Evolutionary conservation across 2,888 invertebrate genomes (phyloP).

Genomic region (Pachycephus smyrnensis): DNA sequence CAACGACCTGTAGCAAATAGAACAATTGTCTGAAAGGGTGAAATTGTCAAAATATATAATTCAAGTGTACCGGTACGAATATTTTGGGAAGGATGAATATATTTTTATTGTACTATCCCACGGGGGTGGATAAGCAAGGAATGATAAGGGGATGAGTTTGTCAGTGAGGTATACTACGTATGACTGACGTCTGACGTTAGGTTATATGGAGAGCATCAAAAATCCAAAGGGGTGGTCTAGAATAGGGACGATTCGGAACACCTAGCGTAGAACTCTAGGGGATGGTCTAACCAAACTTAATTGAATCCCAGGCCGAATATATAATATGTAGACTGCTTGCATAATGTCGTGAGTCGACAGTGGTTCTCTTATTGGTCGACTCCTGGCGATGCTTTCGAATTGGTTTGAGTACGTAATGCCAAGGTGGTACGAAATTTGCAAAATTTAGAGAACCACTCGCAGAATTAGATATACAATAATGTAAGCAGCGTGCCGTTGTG

Average conservation of each 20-base stretch:
- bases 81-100: no score
- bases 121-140: no score
- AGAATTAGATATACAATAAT: conserved; percentile 68
- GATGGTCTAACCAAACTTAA: conserved; percentile 66
- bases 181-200: neutral
- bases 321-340: conserved; percentile 68
- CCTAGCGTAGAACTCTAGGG: conserved; percentile 35
- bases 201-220: neutral
- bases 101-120: no score
- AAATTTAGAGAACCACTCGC: conserved; percentile 63
- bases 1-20: neutral
- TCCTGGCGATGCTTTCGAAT: conserved; percentile 22
- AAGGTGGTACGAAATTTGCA: conserved; percentile 25
- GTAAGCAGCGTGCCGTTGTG: conserved; percentile 66
- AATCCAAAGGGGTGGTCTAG: neutral
- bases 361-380: conserved; percentile 44
- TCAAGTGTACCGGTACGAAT: no score
- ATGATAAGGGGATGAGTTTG: no score
- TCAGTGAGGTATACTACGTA: neutral
- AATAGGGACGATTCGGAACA: conserved; percentile 46
- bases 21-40: neutral
- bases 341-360: conserved; percentile 63
- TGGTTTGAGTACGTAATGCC: conserved; percentile 10
- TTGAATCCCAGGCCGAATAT: conserved; percentile 68
- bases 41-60: neutral